These are phyloP conservation scores for Dicyrtoma fusca DNA, from an alignment of 2,888 invertebrate genomes.

Conservation along the genomic window DNA sequence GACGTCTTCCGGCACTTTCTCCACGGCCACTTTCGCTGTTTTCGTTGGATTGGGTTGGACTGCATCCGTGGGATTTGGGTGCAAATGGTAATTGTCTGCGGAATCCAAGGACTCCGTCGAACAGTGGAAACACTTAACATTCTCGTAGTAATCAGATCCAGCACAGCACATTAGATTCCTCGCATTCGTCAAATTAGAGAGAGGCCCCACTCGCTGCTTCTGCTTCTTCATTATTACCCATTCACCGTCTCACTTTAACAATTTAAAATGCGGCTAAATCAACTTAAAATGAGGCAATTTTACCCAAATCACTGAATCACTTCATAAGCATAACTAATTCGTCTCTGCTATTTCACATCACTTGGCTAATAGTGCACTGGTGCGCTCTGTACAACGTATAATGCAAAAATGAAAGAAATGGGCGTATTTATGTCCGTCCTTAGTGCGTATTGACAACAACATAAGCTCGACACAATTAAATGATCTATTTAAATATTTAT, in stretches of 20 bases:
- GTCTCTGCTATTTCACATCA: too few species aligned
- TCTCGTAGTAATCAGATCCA: slow-evolving; percentile 19
- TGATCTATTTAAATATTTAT: too few species aligned
- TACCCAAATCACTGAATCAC: too few species aligned
- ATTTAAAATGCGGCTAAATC: too few species aligned
- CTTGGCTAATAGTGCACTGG: too few species aligned
- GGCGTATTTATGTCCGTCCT: too few species aligned
- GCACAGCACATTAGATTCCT: slow-evolving; percentile 48
- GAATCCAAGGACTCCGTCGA: slow-evolving; percentile 20
- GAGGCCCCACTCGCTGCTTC: slow-evolving; percentile 46
- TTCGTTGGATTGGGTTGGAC: slow-evolving; percentile 2
- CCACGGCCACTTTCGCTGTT: not conserved
- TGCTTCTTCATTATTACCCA: slow-evolving; percentile 27
- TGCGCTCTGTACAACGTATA: too few species aligned
- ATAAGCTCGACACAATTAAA: too few species aligned
- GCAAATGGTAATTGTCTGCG: not conserved
- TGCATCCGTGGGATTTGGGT: not conserved
- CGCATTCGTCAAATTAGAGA: slow-evolving; percentile 42
- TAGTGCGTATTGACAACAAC: too few species aligned
- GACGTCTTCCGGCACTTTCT: slow-evolving; percentile 60
- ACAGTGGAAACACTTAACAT: slow-evolving; percentile 28
- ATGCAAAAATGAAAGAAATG: too few species aligned
- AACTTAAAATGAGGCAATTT: too few species aligned
- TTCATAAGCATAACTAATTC: too few species aligned
- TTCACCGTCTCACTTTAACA: not conserved